Percentiles rank a stretch among this genome's conserved stretches.
Evolutionary conservation across 2,113 vertebrate genomes (phyloP).

Genomic region (Heterocephalus glaber): DNA sequence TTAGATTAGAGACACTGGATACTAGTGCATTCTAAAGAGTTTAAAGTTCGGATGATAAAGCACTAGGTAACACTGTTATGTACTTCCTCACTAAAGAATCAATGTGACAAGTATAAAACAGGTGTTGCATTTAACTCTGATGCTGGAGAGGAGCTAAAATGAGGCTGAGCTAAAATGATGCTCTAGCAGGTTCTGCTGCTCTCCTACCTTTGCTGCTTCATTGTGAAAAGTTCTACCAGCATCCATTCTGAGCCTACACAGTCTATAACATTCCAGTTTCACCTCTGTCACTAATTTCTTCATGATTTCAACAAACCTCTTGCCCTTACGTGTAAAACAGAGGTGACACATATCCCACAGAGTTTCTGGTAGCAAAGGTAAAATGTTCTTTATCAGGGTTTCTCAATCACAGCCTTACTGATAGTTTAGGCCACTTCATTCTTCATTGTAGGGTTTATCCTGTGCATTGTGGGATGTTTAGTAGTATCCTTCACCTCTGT

Average conservation of each 20-base stretch:
- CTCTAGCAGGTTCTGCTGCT: background rate
- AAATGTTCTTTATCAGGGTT: background rate
- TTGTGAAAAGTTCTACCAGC: background rate
- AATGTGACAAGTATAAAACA: background rate
- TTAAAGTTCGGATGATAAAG: background rate
- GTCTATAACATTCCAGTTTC: background rate
- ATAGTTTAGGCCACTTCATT: background rate
- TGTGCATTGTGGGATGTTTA: background rate
- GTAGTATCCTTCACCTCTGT: background rate
- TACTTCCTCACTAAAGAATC: background rate
- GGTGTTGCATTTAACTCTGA: background rate
- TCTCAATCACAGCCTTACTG: background rate
- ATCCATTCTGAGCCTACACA: background rate
- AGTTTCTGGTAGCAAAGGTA: background rate
- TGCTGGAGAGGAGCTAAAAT: background rate
- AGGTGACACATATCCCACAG: background rate
- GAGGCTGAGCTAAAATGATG: background rate
- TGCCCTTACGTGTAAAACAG: background rate
- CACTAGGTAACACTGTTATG: background rate
- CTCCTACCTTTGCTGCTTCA: background rate
- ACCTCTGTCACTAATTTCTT: background rate
- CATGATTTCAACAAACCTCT: background rate
- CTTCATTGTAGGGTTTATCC: too few species aligned
- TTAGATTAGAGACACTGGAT: background rate
- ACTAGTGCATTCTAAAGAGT: background rate